phyloP scores from a whole-genome alignment of 2,797 vertebrate genomes.

The Kryptolebias ocellatus region DNA sequence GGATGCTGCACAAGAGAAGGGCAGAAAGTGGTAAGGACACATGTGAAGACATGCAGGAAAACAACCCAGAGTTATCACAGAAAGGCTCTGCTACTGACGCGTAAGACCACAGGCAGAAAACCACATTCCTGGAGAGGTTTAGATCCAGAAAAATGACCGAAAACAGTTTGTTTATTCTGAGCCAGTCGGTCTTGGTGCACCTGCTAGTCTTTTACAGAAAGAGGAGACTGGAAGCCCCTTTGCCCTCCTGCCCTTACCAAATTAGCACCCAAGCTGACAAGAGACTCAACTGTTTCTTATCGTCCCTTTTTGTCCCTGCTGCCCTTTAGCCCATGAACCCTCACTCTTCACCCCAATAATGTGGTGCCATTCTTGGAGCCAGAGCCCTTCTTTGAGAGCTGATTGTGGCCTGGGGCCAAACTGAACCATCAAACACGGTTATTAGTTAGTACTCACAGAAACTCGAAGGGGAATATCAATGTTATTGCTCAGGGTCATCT shows the following conservation, averaged over 20 bases:
- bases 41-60: conserved; percentile 6
- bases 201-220: conserved; percentile 48
- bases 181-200: conserved; percentile 39
- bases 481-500: conserved; percentile 39
- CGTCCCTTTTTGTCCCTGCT: conserved; percentile 17
- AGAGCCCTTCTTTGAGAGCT: conserved; percentile 28
- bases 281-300: conserved; percentile 43
- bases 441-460: conserved; percentile 44
- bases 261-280: conserved; percentile 50
- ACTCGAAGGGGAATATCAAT: conserved; percentile 56
- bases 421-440: conserved; percentile 37
- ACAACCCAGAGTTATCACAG: conserved; percentile 11
- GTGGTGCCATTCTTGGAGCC: conserved; percentile 29
- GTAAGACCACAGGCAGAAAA: background rate
- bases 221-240: conserved; percentile 25
- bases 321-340: conserved; percentile 49
- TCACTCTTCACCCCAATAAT: conserved; percentile 46
- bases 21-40: conserved; percentile 40
- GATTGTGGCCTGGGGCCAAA: conserved; percentile 34
- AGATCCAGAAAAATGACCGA: background rate
- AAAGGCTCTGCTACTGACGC: background rate
- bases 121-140: background rate
- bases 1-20: conserved; percentile 52
- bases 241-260: conserved; percentile 51
- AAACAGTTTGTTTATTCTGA: conserved; percentile 34